Evolutionary conservation across 2,113 vertebrate species (phyloP), one percentile per base, ranked within the genome.

Genomic region (Amphiprion percula): DNA sequence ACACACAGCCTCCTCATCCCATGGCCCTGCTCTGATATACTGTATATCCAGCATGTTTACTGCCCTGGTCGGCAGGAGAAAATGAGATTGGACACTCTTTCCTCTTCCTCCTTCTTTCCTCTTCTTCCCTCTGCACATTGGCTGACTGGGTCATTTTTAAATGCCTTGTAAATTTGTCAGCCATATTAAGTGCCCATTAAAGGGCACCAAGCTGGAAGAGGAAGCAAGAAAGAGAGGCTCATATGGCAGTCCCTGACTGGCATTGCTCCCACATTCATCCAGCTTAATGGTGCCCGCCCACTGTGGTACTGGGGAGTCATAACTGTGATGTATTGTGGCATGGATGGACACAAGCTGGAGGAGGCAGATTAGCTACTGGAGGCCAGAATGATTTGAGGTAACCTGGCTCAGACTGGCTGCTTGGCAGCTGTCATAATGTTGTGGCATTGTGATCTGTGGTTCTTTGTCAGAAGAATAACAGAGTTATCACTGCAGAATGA

Each of bases 111-210:
- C 47, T 80, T 75, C 72, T 74, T 79, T 73, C 80, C 72, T 85
- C 82, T 19, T 39, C 84, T 64, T 50, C 76, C 47, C 80, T 89
- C 80, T 75, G 74, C 82, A 66, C 85, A 93, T 77, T 76, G 87
- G 90, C 88, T 92, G 91, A 85, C 87, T 89, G 79, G 91, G 93
- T 92, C 92, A 91, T 93, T 94, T 94, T 94, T 92, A 93, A 95
- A 93, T 84, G 90, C 92, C 93, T 92, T 93, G 92, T 95, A 94
- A 94, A 93, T 90, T 87, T 94, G 92, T 94, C 93, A 93, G 90
- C 83, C 87, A 84, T 91, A 94, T 94, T 94, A 95, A 93, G 91
- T 91, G 90, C 85, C 92, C 85, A 88, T 93, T 92, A 94, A 93
- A 92, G 87, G 89, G 88, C 91, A 90, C 82, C 85, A 87, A 85